Evolutionary conservation across 2,888 invertebrate genomes (phyloP).

Genomic region (Dynastes tityus): DNA sequence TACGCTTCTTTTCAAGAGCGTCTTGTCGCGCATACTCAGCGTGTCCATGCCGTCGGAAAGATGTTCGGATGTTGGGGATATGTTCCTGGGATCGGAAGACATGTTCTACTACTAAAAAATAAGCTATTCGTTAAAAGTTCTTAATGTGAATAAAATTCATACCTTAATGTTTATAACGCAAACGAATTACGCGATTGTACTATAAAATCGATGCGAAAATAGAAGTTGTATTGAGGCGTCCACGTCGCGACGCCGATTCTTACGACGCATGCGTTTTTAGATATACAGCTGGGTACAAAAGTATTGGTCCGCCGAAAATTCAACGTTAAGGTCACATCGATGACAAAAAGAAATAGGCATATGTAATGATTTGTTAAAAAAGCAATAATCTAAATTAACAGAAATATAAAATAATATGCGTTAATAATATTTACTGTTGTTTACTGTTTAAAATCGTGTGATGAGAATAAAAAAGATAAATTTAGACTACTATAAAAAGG

Average conservation of each 20-base stretch:
- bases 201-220: conserved; percentile 31
- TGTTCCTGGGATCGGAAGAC: conserved; percentile 58
- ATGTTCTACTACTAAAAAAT: conserved; percentile 39
- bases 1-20: conserved; percentile 62
- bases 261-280: conserved; percentile 22
- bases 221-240: conserved; percentile 23
- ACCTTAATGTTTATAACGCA: conserved; percentile 2
- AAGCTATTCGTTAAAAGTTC: not conserved
- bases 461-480: too few species aligned
- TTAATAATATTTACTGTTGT: too few species aligned
- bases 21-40: conserved; percentile 64
- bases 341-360: too few species aligned
- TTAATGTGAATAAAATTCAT: not conserved
- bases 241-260: conserved; percentile 13
- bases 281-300: not conserved
- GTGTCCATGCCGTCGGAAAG: conserved; percentile 67
- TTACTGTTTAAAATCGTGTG: too few species aligned
- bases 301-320: too few species aligned
- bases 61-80: conserved; percentile 65
- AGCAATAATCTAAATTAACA: too few species aligned
- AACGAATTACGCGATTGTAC: not conserved
- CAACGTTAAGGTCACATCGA: too few species aligned
- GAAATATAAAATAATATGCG: too few species aligned
- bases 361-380: too few species aligned
- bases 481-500: too few species aligned